Conservation (phyloP, 2,113 vertebrate species). For the Eidolon helvum region DNA sequence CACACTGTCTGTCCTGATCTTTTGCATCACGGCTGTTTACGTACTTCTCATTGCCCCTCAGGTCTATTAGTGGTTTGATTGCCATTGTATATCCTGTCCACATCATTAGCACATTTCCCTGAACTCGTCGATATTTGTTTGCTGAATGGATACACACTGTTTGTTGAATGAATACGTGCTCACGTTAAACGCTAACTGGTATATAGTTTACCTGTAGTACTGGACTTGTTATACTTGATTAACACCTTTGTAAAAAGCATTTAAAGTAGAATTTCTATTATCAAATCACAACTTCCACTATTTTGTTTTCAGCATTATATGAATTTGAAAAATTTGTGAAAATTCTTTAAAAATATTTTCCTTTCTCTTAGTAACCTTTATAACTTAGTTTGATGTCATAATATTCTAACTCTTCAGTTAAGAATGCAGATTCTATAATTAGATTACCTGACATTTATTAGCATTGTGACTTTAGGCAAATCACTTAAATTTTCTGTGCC, state of each 20-base stretch:
- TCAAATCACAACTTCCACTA: neutral
- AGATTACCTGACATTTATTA: neutral
- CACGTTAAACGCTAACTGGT: neutral
- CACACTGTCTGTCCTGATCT: neutral
- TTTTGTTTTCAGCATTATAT: neutral
- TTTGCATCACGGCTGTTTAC: neutral
- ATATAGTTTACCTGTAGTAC: neutral
- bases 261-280: neutral
- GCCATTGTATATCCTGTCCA: too few relatives aligned
- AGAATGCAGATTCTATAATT: neutral
- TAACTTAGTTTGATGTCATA: neutral
- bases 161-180: neutral
- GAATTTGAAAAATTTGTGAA: neutral
- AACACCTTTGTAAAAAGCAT: neutral
- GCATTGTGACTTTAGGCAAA: neutral
- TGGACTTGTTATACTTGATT: neutral
- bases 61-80: neutral
- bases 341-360: neutral
- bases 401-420: neutral
- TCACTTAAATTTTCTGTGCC: neutral
- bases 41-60: neutral
- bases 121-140: neutral
- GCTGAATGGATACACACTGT: neutral
- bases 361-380: neutral
- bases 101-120: neutral